Percentiles rank a stretch among this genome's conserved stretches.
phyloP scores from a whole-genome alignment of 1,140 invertebrate genomes.

The Venturia canescens region DNA sequence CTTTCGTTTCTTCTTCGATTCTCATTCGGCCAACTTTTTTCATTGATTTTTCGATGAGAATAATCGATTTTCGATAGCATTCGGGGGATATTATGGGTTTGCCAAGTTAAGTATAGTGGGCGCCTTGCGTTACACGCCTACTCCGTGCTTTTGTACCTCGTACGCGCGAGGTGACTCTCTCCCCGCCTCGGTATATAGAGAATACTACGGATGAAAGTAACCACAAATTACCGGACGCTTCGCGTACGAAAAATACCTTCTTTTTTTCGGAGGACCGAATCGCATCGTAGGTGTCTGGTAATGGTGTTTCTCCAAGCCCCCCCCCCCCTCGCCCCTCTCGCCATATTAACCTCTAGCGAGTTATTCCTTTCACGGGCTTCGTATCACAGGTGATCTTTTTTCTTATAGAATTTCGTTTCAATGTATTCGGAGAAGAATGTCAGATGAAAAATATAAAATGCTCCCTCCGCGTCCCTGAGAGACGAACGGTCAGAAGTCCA shows the following conservation, averaged over 20 bases:
- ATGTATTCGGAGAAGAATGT: constrained; percentile 16
- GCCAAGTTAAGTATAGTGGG: constrained; percentile 15
- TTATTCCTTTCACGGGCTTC: background rate
- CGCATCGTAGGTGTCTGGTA: background rate
- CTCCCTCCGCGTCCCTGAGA: constrained; percentile 63
- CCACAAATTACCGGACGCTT: constrained; percentile 33
- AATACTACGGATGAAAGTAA: constrained; percentile 54
- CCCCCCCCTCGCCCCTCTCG: no score
- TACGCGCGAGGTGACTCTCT: constrained; percentile 62
- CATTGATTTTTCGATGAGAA: constrained; percentile 17
- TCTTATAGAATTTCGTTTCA: constrained; percentile 1
- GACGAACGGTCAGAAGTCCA: constrained; percentile 66
- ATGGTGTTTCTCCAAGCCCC: background rate
- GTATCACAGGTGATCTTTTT: background rate
- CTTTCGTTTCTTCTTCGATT: constrained; percentile 13
- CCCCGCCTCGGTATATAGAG: constrained; percentile 61
- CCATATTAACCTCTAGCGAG: background rate
- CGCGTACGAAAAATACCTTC: background rate
- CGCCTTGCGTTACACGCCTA: constrained; percentile 1
- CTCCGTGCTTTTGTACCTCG: background rate
- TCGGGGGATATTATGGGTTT: constrained; percentile 17
- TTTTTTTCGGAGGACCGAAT: background rate
- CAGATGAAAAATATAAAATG: constrained; percentile 52
- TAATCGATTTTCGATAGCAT: constrained; percentile 30
- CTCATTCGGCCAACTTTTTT: constrained; percentile 2